phyloP scores from a whole-genome alignment of 2,888 invertebrate genomes.

The Trilocha varians region DNA sequence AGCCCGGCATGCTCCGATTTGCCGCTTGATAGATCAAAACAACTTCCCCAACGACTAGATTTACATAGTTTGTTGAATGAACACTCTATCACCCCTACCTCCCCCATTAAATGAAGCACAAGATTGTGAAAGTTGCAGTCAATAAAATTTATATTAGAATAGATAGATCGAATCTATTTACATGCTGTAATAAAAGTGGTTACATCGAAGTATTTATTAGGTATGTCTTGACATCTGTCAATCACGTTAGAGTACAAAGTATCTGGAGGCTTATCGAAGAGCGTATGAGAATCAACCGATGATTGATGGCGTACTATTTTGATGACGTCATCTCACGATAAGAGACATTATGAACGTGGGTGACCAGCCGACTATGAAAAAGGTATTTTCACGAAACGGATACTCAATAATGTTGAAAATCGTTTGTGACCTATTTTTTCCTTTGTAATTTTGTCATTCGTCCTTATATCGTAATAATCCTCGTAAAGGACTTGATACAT shows the following conservation, averaged over 20 bases:
- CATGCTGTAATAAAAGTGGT: too few relatives aligned
- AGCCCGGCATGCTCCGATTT: conserved; percentile 49
- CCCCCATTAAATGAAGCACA: too few relatives aligned
- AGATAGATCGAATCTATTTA: too few relatives aligned
- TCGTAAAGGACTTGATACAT: neutral
- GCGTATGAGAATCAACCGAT: conserved; percentile 14
- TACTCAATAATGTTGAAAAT: neutral
- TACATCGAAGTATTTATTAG: too few relatives aligned
- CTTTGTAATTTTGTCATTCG: neutral
- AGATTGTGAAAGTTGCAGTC: too few relatives aligned
- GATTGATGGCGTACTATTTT: conserved; percentile 24
- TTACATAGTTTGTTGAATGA: neutral
- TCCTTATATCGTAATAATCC: neutral
- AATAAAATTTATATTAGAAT: too few relatives aligned
- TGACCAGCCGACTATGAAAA: neutral
- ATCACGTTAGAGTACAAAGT: neutral
- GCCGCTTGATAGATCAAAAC: conserved; percentile 22
- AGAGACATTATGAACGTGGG: conserved; percentile 17
- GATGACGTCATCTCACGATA: conserved; percentile 20
- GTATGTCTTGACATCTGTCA: neutral
- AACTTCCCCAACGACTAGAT: neutral
- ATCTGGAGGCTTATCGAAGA: conserved; percentile 6
- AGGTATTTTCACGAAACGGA: neutral
- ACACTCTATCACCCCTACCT: too few relatives aligned
- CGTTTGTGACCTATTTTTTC: neutral